Evolutionary conservation across 2,888 invertebrate genomes (phyloP), one percentile per base, ranked within the genome.

Genomic region (Microchrysa polita): DNA sequence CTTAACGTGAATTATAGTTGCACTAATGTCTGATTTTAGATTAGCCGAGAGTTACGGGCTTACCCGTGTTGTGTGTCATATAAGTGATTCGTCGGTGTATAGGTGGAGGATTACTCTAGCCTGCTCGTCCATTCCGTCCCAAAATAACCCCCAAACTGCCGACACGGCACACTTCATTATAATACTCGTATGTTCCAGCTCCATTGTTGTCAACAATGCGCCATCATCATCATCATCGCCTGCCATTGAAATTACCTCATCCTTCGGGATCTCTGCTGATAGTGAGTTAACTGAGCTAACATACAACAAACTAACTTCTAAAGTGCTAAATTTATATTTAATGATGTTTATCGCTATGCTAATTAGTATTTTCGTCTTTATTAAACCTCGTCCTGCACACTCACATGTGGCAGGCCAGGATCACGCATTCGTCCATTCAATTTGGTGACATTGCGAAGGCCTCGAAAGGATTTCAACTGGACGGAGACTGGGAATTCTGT

Each of bases 301-400:
- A 40, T 18, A 69, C 18, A 27, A 67, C 16, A n/a, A 34, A 23
- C 55, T 69, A 55, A 55, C 55, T 57, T 67, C 69, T 63, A 71
- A 74, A 74, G 69, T 69, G 71, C 53, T 22, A 74, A 53, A 74
- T 74, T 69, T 61, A 74, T 74, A 74, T 69, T 74, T 74, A 48
- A 74, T 74, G 74, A 55, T 69, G 69, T 52, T 71, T 63, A 69
- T 55, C 40, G 55, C 18, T 20, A 69, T 48, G 69, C 74, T 74
- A 71, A 74, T 74, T 74, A 60, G 55, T 61, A 53, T 34, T 48
- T 60, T 74, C 61, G 63, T 74, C 74, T 74, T 74, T 67, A 71
- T 74, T 74, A 74, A 74, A 63, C n/a, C 72, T 72, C 48, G n/a
- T 5, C 27, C 22, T 40, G 23, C 2, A 10, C 14, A 14, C 40